phyloP scores from a whole-genome alignment of 2,113 vertebrate species.

The Mormyrus iriodes region DNA sequence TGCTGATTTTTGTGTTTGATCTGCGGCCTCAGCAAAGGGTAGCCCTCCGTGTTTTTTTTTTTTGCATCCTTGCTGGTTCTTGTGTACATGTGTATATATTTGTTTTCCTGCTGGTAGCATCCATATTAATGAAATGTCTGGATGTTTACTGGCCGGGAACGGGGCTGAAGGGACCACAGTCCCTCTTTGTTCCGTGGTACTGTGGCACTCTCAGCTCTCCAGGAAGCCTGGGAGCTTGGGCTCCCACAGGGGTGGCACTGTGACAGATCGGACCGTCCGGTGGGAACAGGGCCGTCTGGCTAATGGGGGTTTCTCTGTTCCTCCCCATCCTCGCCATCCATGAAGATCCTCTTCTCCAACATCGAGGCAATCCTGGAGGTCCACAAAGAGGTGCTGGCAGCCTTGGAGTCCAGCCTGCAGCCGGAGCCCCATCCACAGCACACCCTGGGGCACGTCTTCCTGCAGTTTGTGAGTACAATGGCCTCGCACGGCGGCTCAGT shows the following conservation, averaged over 20 bases:
- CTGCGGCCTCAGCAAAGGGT: too few species aligned
- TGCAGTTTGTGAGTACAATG: conserved; percentile 84
- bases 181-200: conserved; percentile 11
- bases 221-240: not conserved
- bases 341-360: conserved; percentile 93
- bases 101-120: conserved; percentile 11
- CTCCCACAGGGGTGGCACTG: not conserved
- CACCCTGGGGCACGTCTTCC: conserved; percentile 86
- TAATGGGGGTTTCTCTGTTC: conserved; percentile 21
- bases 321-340: conserved; percentile 30
- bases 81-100: conserved; percentile 15
- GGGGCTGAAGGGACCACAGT: conserved; percentile 8
- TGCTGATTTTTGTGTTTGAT: not conserved
- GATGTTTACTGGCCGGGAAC: conserved; percentile 2
- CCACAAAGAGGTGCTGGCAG: conserved; percentile 80
- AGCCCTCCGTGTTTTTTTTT: not conserved
- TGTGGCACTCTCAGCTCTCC: conserved; percentile 5
- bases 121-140: conserved; percentile 21
- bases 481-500: conserved; percentile 15
- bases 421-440: conserved; percentile 90
- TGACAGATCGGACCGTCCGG: not conserved
- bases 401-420: conserved; percentile 78
- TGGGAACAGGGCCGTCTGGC: not conserved
- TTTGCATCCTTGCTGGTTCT: not conserved
- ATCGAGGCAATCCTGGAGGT: conserved; percentile 92